These are phyloP conservation scores for Bicyclus anynana DNA, from an alignment of 1,140 invertebrate species.

Conservation along the genomic window DNA sequence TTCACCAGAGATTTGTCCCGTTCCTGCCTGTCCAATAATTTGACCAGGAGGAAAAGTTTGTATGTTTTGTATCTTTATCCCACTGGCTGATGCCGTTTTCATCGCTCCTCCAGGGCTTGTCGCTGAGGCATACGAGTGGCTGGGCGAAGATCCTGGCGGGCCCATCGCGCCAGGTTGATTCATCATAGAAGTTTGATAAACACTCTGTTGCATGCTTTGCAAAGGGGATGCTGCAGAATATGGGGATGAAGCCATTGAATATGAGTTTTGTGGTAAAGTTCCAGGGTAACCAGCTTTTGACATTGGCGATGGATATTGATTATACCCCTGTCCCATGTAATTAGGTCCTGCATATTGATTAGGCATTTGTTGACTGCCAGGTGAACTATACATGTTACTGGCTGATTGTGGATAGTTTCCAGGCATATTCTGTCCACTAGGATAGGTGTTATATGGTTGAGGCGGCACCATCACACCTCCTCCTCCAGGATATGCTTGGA, in stretches of 20 bases:
- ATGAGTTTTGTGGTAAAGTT: constrained; percentile 36
- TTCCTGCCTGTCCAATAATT: constrained; percentile 23
- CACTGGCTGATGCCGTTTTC: constrained; percentile 44
- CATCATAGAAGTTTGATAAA: constrained; percentile 52
- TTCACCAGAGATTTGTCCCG: constrained; percentile 22
- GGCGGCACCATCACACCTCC: constrained; percentile 52
- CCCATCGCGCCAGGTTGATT: constrained; percentile 52
- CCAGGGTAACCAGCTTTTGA: constrained; percentile 46
- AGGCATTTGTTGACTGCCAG: constrained; percentile 41
- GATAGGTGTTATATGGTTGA: constrained; percentile 46
- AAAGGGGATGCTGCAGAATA: constrained; percentile 56
- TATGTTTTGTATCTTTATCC: constrained; percentile 62
- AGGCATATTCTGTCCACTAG: constrained; percentile 38
- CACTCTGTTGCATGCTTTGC: constrained; percentile 65
- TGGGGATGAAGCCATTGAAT: constrained; percentile 37
- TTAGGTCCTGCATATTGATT: constrained; percentile 47
- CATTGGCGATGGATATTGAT: constrained; percentile 48
- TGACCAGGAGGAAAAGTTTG: constrained; percentile 63
- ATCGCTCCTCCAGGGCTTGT: constrained; percentile 50
- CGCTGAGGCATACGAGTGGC: constrained; percentile 42
- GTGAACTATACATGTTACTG: constrained; percentile 41
- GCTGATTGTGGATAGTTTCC: constrained; percentile 37
- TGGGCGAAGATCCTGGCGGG: constrained; percentile 45
- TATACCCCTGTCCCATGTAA: constrained; percentile 48
- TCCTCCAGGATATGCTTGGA: constrained; percentile 68